Base-by-base conservation (phyloP, 2,888 invertebrate species). In the Leptura quadrifasciata region DNA sequence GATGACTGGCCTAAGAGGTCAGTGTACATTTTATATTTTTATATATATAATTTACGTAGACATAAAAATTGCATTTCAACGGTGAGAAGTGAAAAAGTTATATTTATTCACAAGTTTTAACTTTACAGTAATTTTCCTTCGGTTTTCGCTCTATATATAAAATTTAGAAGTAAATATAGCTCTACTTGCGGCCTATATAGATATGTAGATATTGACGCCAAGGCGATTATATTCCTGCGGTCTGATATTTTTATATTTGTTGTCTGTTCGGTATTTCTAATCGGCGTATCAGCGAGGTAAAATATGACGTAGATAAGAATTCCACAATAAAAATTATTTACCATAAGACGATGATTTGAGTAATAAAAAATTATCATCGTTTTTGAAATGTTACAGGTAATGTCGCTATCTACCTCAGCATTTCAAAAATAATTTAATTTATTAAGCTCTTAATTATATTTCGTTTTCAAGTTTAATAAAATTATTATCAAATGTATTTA, bases 151-250 rank as follows among this genome's bases (percentile, higher is more conserved):
- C 18, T 47, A 47, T 20, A 57, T 20, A 20, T 57, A 57, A 57
- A 57, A 18, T 20, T 20, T 20, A 57, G 21, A 57, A n/a, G n/a
- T 57, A 12, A 57, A 57, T 57, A 21, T 57, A 57, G 21, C 20
- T 57, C 57, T 57, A 57, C 57, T 57, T 57, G 15, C 4, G 57
- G 9, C 20, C 57, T 57, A 57, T 20, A 57, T 57, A 57, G 57
- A 57, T 57, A 47, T 47, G 47, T 47, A 57, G 57, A 57, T 57
- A 57, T 57, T 57, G 57, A 57, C 57, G 57, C 57, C 57, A 21
- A 57, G 9, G 57, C 57, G 57, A 57, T 21, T 57, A 57, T 57
- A 57, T 57, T 57, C 18, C 10, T 57, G 57, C 21, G 21, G 57
- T 57, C 12, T 57, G 20, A 57, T 57, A 57, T 57, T 57, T 57